These are phyloP conservation scores for Parnassius mnemosyne DNA, from an alignment of 2,888 invertebrate genomes.

Conservation along the genomic window DNA sequence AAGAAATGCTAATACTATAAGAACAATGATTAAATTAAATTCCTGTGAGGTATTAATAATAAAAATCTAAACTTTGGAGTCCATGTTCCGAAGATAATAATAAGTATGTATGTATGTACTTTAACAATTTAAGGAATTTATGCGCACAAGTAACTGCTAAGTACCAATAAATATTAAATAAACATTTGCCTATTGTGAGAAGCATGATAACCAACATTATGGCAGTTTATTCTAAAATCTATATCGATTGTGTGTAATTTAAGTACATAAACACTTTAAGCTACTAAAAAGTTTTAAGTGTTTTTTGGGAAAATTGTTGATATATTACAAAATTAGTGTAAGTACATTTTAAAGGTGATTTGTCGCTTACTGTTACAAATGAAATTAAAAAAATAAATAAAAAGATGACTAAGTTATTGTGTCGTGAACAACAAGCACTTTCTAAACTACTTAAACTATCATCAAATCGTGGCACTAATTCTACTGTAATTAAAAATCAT, in stretches of 20 bases:
- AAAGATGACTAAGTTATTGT: not conserved
- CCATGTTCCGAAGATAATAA: not conserved
- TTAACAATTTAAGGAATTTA: slow-evolving; percentile 16
- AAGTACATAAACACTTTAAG: too few species aligned
- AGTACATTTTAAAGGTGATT: not conserved
- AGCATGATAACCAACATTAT: too few species aligned
- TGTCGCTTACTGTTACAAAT: too few species aligned
- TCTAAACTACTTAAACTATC: slow-evolving; percentile 7
- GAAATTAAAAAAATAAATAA: too few species aligned
- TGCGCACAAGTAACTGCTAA: not conserved
- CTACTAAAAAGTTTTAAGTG: too few species aligned
- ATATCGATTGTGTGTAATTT: too few species aligned
- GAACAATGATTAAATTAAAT: not conserved
- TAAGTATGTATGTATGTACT: slow-evolving; percentile 11
- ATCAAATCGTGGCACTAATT: not conserved
- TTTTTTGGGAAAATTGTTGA: not conserved
- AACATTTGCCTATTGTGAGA: not conserved
- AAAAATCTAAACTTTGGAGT: too few species aligned
- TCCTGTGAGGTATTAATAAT: not conserved
- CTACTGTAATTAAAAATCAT: slow-evolving; percentile 9
- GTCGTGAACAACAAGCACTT: slow-evolving; percentile 2
- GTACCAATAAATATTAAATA: slow-evolving; percentile 2
- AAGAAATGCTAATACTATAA: not conserved
- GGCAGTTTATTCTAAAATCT: too few species aligned
- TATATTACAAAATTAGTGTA: not conserved